Conservation (phyloP, 2,797 vertebrate genomes). For the Zenarchopterus dispar region DNA sequence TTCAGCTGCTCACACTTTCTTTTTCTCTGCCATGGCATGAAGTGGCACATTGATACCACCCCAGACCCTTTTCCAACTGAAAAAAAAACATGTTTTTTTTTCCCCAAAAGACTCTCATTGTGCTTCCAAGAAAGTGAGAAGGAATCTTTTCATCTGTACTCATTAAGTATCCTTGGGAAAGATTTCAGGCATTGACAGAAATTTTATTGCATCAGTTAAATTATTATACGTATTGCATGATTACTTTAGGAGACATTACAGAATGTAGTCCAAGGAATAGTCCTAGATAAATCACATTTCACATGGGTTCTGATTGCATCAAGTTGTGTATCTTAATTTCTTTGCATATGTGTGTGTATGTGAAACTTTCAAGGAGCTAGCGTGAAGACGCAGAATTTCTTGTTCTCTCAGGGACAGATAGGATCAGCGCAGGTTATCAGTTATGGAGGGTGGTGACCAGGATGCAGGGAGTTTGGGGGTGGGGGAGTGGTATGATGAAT, state of each 20-base stretch:
- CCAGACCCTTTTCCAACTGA: conserved; percentile 34
- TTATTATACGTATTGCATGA: conserved; percentile 64
- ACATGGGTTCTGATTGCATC: conserved; percentile 28
- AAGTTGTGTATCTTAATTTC: conserved; percentile 35
- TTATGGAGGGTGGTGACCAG: conserved; percentile 53
- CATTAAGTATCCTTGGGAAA: conserved; percentile 54
- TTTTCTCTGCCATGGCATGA: conserved; percentile 60
- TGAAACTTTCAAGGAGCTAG: conserved; percentile 31
- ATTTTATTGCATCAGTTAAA: conserved; percentile 65
- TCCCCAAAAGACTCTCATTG: conserved; percentile 47
- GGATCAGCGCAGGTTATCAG: conserved; percentile 68
- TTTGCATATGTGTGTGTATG: conserved; percentile 15
- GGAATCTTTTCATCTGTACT: conserved; percentile 48
- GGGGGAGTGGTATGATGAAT: conserved; percentile 56
- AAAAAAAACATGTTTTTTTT: conserved; percentile 65
- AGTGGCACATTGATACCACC: conserved; percentile 62
- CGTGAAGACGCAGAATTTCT: conserved; percentile 60
- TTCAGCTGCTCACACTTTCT: conserved; percentile 30
- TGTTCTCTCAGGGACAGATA: conserved; percentile 60
- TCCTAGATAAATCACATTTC: conserved; percentile 35
- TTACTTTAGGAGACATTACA: conserved; percentile 65
- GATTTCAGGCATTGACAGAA: conserved; percentile 65
- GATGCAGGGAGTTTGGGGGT: conserved; percentile 53
- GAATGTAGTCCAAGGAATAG: conserved; percentile 43
- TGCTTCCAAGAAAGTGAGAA: conserved; percentile 41